These are phyloP conservation scores for Drosophila oshimai DNA, from an alignment of 1,140 invertebrate genomes.

Conservation along the genomic window DNA sequence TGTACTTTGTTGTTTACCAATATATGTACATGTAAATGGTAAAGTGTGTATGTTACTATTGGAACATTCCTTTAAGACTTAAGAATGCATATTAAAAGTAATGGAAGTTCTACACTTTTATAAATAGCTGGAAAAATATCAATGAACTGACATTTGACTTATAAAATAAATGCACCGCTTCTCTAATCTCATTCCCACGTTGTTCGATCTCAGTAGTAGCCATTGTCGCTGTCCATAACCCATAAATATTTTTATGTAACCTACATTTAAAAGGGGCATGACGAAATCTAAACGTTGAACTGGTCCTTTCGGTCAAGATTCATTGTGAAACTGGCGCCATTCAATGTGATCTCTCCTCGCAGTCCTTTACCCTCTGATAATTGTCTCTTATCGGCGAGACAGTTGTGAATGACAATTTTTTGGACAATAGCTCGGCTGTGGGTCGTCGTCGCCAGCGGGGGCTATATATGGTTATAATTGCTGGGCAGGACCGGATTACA, in stretches of 20 bases:
- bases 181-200: constrained; percentile 11
- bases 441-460: constrained; percentile 57
- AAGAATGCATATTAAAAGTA: no score
- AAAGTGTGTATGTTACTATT: no score
- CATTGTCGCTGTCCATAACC: constrained; percentile 1
- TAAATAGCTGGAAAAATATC: no score
- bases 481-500: constrained; percentile 39
- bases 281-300: constrained; percentile 20
- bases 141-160: background rate
- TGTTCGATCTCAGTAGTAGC: background rate
- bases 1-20: no score
- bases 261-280: constrained; percentile 27
- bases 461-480: constrained; percentile 69
- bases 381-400: constrained; percentile 50
- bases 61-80: no score
- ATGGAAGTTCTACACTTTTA: no score
- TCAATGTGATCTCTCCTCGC: constrained; percentile 23
- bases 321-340: constrained; percentile 59
- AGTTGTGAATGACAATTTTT: constrained; percentile 63
- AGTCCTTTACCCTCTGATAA: constrained; percentile 39
- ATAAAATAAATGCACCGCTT: background rate
- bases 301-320: constrained; percentile 13
- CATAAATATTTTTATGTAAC: constrained; percentile 40
- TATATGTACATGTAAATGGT: no score
- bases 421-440: constrained; percentile 66